phyloP scores from a whole-genome alignment of 2,888 invertebrate genomes.

The Cheiracanthium punctorium region DNA sequence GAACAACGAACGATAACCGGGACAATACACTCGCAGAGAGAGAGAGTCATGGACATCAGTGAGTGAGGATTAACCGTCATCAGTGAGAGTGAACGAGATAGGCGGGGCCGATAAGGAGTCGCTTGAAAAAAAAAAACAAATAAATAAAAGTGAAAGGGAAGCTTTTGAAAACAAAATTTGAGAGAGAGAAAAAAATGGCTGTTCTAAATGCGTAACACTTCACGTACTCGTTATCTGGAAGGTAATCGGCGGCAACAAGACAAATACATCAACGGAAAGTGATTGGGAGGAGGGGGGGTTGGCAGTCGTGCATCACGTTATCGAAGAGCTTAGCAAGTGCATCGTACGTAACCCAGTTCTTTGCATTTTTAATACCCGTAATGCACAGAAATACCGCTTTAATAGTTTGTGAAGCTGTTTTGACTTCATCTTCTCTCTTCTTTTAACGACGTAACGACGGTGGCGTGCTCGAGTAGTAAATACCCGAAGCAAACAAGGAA shows the following conservation, averaged over 20 bases:
- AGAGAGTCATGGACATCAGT: conserved; percentile 23
- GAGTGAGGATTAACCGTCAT: conserved; percentile 8
- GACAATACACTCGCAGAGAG: conserved; percentile 19
- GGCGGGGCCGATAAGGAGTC: not conserved
- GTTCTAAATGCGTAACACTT: conserved; percentile 21
- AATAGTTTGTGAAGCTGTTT: too few species aligned
- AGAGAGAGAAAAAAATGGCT: not conserved
- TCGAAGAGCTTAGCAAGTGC: not conserved
- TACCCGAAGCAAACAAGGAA: too few species aligned
- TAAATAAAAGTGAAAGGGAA: too few species aligned
- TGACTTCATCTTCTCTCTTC: too few species aligned
- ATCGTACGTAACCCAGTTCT: too few species aligned
- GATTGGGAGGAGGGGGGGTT: not conserved
- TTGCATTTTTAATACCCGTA: too few species aligned
- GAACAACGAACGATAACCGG: conserved; percentile 30
- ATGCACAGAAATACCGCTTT: too few species aligned
- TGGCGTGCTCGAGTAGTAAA: too few species aligned
- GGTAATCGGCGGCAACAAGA: not conserved
- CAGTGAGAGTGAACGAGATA: conserved; percentile 25
- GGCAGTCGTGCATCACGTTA: not conserved
- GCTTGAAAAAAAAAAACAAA: too few species aligned
- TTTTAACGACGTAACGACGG: too few species aligned
- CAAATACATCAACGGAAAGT: not conserved
- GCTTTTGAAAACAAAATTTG: too few species aligned
- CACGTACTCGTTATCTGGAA: not conserved